Evolutionary conservation across 2,888 invertebrate genomes (phyloP).

Genomic region (Psylliodes chrysocephalus): DNA sequence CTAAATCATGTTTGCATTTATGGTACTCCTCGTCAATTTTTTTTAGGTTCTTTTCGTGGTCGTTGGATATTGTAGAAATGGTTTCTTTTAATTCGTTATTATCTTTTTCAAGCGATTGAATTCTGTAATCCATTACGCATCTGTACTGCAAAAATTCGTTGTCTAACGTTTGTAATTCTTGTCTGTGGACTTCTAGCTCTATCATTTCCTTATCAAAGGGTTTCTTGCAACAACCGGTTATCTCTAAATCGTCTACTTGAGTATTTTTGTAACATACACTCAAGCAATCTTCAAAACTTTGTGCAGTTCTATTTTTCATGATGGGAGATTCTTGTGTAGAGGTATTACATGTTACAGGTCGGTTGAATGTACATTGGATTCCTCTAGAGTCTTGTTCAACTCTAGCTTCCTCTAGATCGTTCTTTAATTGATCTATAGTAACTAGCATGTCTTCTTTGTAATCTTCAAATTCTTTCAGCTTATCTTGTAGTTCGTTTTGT

Average conservation of each 20-base stretch:
- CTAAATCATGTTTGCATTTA: neutral
- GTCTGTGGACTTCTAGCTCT: neutral
- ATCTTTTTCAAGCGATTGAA: neutral
- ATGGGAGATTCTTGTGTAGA: neutral
- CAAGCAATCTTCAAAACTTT: neutral
- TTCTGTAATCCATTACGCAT: neutral
- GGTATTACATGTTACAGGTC: neutral
- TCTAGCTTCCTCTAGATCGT: neutral
- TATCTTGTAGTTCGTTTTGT: neutral
- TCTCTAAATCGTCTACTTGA: neutral
- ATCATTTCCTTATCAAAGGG: neutral
- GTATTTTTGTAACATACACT: neutral
- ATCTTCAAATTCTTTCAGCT: neutral
- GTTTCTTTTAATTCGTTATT: neutral
- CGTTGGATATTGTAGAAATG: neutral
- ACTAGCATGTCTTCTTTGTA: neutral
- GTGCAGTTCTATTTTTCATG: neutral
- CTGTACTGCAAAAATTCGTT: neutral
- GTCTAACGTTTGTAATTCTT: neutral
- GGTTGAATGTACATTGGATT: neutral
- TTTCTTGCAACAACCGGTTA: neutral
- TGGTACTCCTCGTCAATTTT: neutral
- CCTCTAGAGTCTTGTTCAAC: neutral
- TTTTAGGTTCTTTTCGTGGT: neutral
- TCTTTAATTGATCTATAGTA: neutral